Conservation (phyloP, 2,888 invertebrate species). For the Blera fallax region DNA sequence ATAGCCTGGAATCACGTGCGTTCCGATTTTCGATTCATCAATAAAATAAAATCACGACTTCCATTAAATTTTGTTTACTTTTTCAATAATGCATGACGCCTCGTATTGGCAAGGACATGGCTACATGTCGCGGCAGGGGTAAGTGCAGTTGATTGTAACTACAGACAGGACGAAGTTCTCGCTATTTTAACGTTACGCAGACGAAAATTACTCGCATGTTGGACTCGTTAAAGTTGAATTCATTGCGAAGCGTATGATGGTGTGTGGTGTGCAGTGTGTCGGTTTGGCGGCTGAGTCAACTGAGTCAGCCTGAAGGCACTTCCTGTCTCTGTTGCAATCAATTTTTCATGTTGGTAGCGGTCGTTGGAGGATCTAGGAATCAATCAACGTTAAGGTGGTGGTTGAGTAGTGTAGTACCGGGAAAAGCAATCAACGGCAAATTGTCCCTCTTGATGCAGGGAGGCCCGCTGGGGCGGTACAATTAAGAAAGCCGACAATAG, state of each 20-base stretch:
- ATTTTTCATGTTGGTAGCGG: slow-evolving; percentile 50
- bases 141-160: slow-evolving; percentile 32
- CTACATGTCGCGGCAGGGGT: neutral
- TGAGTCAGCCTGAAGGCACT: slow-evolving; percentile 21
- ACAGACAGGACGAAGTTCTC: slow-evolving; percentile 34
- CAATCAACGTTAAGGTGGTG: slow-evolving; percentile 66
- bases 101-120: neutral
- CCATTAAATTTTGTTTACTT: slow-evolving; percentile 68
- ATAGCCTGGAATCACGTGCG: slow-evolving; percentile 18
- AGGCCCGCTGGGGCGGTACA: slow-evolving; percentile 5
- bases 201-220: slow-evolving; percentile 61
- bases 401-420: neutral
- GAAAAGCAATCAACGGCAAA: slow-evolving; percentile 54
- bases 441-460: slow-evolving; percentile 25
- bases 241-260: neutral
- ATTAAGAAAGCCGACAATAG: slow-evolving; percentile 65
- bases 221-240: slow-evolving; percentile 62
- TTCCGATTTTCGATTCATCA: slow-evolving; percentile 57
- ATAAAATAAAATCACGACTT: slow-evolving; percentile 71
- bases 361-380: slow-evolving; percentile 48
- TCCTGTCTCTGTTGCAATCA: slow-evolving; percentile 55
- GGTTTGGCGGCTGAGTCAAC: neutral
- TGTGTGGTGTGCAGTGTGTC: neutral
- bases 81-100: slow-evolving; percentile 64
- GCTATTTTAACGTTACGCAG: slow-evolving; percentile 40